phyloP scores from a whole-genome alignment of 2,797 vertebrate genomes.

The Megalops cyprinoides region DNA sequence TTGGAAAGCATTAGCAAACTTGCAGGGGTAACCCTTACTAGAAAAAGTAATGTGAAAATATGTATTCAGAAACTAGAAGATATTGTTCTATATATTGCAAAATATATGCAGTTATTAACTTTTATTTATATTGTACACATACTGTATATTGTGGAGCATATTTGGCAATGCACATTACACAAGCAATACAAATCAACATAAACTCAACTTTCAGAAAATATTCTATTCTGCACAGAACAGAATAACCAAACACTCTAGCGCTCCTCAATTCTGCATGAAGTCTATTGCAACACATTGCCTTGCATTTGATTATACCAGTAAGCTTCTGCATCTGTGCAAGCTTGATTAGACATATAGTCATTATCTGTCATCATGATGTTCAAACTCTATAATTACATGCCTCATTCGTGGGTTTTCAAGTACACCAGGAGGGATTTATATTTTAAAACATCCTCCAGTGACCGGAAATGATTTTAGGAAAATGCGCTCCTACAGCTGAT shows the following conservation, averaged over 20 bases:
- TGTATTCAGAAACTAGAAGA: too few relatives aligned
- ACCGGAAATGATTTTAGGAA: background rate
- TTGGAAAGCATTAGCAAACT: too few relatives aligned
- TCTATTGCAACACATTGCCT: background rate
- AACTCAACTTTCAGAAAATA: background rate
- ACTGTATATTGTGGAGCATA: too few relatives aligned
- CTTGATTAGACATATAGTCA: conserved; percentile 14
- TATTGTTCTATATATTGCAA: too few relatives aligned
- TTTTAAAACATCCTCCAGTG: conserved; percentile 7
- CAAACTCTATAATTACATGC: conserved; percentile 9
- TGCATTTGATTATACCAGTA: background rate
- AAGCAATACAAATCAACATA: too few relatives aligned
- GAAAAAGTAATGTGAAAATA: too few relatives aligned
- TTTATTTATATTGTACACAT: too few relatives aligned
- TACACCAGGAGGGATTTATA: background rate
- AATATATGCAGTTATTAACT: too few relatives aligned
- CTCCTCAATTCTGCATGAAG: background rate
- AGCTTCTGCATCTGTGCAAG: background rate
- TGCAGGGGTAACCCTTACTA: too few relatives aligned
- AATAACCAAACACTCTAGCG: background rate
- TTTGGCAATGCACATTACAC: too few relatives aligned
- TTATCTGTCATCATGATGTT: conserved; percentile 15
- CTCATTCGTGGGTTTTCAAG: background rate
- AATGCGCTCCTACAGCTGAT: background rate
- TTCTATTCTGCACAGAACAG: too few relatives aligned